phyloP scores from a whole-genome alignment of 2,113 vertebrate species.

The Rhinoptilus africanus region DNA sequence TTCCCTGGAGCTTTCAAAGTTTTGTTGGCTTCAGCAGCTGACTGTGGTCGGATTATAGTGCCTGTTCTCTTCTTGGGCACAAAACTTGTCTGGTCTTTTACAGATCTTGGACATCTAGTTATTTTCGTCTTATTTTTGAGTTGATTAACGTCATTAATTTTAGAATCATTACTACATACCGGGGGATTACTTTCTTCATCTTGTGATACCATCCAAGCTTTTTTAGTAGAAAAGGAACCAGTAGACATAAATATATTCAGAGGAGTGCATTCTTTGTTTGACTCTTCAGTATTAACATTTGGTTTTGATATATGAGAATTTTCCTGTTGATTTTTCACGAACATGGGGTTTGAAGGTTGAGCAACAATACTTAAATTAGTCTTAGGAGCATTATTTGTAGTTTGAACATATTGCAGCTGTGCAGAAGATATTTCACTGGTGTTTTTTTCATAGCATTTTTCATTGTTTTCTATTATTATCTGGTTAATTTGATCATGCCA shows the following conservation, averaged over 20 bases:
- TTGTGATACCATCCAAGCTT: conserved; percentile 79
- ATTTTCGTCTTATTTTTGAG: conserved; percentile 53
- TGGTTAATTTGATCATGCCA: conserved; percentile 85
- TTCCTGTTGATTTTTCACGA: conserved; percentile 59
- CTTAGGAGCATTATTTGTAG: neutral
- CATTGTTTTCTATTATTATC: neutral
- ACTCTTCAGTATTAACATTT: conserved; percentile 28
- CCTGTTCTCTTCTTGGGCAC: conserved; percentile 71
- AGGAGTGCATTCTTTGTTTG: conserved; percentile 38
- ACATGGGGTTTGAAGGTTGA: conserved; percentile 1
- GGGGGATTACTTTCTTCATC: conserved; percentile 65
- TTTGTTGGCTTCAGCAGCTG: conserved; percentile 68
- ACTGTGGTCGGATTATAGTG: conserved; percentile 69
- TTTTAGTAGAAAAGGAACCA: conserved; percentile 73
- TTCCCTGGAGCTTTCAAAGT: conserved; percentile 73
- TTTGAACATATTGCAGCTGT: conserved; percentile 12
- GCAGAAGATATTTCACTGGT: neutral
- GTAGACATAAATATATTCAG: conserved; percentile 49
- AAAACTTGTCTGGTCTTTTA: conserved; percentile 46
- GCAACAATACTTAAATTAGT: conserved; percentile 16
- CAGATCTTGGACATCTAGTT: conserved; percentile 63
- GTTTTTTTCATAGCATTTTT: neutral
- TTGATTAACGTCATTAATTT: conserved; percentile 43
- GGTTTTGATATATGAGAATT: neutral
- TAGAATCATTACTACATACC: conserved; percentile 46